Evolutionary conservation across 1,140 invertebrate species (phyloP).

Genomic region (Zaprionus davidi): DNA sequence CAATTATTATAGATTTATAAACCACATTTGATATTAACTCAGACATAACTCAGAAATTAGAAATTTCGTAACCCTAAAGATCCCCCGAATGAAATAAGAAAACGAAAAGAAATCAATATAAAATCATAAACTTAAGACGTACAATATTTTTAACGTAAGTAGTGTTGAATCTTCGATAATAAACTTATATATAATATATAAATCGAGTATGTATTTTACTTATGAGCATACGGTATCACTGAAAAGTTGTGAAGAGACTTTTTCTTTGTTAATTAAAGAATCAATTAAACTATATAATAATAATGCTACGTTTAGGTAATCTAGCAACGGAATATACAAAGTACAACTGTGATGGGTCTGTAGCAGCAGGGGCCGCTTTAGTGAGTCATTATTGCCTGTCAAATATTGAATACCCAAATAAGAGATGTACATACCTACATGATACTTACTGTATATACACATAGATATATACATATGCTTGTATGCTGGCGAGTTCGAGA

Average conservation of each 20-base stretch:
- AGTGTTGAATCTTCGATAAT: conserved; percentile 81
- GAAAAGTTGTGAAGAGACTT: not conserved
- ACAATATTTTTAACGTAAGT: conserved; percentile 80
- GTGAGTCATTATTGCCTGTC: conserved; percentile 13
- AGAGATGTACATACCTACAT: conserved; percentile 6
- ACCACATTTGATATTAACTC: conserved; percentile 56
- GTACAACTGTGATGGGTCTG: not conserved
- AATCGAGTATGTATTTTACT: not conserved
- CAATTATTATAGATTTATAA: conserved; percentile 75
- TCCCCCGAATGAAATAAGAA: conserved; percentile 28
- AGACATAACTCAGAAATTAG: conserved; percentile 71
- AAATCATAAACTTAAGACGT: conserved; percentile 71
- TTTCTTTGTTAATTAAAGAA: not conserved
- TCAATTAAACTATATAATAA: no score
- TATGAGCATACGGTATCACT: no score
- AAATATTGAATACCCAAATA: conserved; percentile 16
- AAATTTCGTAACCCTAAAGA: conserved; percentile 56
- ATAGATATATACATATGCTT: conserved; percentile 30
- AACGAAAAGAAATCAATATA: conserved; percentile 59
- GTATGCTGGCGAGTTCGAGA: conserved; percentile 48
- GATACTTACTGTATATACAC: conserved; percentile 41
- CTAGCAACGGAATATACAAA: not conserved
- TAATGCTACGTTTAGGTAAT: no score
- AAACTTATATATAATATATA: conserved; percentile 54
- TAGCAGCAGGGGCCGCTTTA: not conserved